A percentile compares a stretch with the other conserved stretches of the same genome.
Conservation (phyloP, 64 coral and sea anemone genomes). For the Dendronephthya gigantea region DNA sequence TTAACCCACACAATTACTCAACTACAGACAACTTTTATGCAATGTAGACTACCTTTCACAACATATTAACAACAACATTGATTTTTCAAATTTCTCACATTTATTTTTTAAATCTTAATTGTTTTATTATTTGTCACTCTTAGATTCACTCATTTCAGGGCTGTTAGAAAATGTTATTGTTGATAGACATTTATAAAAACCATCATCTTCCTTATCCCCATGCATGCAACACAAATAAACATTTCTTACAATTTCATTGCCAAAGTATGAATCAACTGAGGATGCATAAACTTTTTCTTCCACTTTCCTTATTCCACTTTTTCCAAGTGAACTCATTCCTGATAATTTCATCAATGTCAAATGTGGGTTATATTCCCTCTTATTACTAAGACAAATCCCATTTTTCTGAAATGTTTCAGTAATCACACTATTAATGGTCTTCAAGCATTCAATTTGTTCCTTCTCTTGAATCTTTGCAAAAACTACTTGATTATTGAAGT, state of each 20-base stretch:
- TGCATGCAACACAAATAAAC: slow-evolving; percentile 81
- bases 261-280: slow-evolving; percentile 52
- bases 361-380: slow-evolving; percentile 57
- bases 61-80: no score
- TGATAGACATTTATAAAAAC: slow-evolving; percentile 66
- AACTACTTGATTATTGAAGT: slow-evolving; percentile 76
- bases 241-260: slow-evolving; percentile 45
- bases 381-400: slow-evolving; percentile 60
- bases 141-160: neutral
- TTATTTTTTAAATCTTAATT: neutral
- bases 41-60: no score
- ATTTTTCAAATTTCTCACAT: no score
- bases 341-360: slow-evolving; percentile 81
- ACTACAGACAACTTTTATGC: no score
- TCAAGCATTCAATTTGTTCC: slow-evolving; percentile 30
- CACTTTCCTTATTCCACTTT: slow-evolving; percentile 64
- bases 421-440: slow-evolving; percentile 38
- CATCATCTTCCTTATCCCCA: slow-evolving; percentile 57
- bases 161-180: neutral
- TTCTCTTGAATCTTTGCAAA: slow-evolving; percentile 58
- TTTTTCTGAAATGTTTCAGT: slow-evolving; percentile 43
- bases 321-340: slow-evolving; percentile 46
- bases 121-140: neutral
- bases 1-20: no score
- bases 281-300: slow-evolving; percentile 54